These are phyloP conservation scores for Rhizoglyphus robini DNA, from an alignment of 1,140 invertebrate genomes.

Conservation along the genomic window DNA sequence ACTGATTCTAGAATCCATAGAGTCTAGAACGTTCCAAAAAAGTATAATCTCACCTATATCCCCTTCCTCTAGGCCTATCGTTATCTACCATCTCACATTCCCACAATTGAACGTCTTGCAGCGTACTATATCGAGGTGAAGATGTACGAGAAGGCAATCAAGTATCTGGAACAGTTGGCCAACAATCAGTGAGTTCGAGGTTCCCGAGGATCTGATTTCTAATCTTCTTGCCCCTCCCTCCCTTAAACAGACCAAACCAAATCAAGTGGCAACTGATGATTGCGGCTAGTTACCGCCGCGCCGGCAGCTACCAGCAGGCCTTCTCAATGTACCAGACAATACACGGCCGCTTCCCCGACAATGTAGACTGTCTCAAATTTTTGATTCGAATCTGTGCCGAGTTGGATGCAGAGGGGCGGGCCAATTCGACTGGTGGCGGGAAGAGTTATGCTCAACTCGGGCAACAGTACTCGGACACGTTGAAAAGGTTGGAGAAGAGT, in stretches of 20 bases:
- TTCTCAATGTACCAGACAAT: conserved; percentile 63
- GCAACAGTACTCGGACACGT: conserved; percentile 54
- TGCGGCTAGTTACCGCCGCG: conserved; percentile 63
- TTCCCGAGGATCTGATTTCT: neutral
- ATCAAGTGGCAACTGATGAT: conserved; percentile 70
- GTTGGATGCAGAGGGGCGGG: conserved; percentile 40
- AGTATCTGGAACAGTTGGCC: conserved; percentile 72
- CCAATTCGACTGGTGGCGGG: conserved; percentile 25
- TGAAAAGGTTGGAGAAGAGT: conserved; percentile 67
- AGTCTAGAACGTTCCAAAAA: neutral
- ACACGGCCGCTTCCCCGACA: conserved; percentile 63
- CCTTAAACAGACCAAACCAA: conserved; percentile 47
- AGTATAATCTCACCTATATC: conserved; percentile 35
- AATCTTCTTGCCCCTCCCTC: neutral
- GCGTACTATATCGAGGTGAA: conserved; percentile 81
- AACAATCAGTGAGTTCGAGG: conserved; percentile 52
- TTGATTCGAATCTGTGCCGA: conserved; percentile 65
- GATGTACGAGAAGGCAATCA: conserved; percentile 72
- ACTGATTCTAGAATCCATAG: neutral
- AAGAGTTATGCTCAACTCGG: conserved; percentile 45
- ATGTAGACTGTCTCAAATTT: conserved; percentile 70
- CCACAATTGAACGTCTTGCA: conserved; percentile 78
- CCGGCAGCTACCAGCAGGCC: conserved; percentile 69
- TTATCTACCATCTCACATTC: conserved; percentile 73
- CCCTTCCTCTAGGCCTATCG: too few species aligned